Percentiles rank a stretch among this genome's conserved stretches.
phyloP scores from a whole-genome alignment of 1,140 invertebrate genomes.

The Apis laboriosa region DNA sequence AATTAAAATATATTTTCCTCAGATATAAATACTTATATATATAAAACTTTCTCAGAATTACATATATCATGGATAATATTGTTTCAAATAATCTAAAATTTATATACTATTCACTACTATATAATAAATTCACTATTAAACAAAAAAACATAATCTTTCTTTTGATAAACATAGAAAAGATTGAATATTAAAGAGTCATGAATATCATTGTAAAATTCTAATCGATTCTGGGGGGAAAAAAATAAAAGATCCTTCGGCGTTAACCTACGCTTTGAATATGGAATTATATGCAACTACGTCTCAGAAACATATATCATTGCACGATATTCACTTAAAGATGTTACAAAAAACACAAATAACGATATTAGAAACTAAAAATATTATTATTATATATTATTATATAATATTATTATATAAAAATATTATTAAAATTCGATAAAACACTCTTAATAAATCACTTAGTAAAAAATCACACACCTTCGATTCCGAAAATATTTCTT shows the following conservation, averaged over 20 bases:
- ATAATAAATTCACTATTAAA: background rate
- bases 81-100: background rate
- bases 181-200: background rate
- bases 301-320: background rate
- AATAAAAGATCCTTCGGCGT: slow-evolving; percentile 7
- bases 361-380: no score
- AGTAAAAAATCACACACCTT: background rate
- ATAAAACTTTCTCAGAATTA: background rate
- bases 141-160: background rate
- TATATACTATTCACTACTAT: background rate
- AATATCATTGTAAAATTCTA: background rate
- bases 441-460: background rate
- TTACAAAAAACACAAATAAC: background rate
- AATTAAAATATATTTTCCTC: background rate
- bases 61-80: background rate
- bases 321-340: background rate
- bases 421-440: background rate
- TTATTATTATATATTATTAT: no score
- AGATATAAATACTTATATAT: no score
- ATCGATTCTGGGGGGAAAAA: background rate
- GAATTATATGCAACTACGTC: background rate
- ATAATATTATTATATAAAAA: no score
- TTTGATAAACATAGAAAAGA: background rate
- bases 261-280: slow-evolving; percentile 23
- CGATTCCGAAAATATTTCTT: background rate